Evolutionary conservation across 2,797 vertebrate species (phyloP).

Genomic region (Novumbra hubbsi): DNA sequence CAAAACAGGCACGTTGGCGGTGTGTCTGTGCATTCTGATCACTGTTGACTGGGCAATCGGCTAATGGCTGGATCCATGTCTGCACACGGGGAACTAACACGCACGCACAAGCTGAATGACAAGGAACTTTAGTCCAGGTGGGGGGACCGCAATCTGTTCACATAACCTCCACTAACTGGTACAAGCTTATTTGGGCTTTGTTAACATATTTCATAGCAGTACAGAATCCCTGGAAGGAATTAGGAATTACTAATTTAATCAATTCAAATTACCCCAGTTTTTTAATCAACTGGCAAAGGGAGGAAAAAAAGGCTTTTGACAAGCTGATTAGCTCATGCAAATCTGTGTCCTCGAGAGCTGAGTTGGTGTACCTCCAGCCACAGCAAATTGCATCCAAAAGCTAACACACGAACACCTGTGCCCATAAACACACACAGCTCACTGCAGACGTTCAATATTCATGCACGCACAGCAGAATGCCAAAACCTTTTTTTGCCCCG

Average conservation of each 20-base stretch:
- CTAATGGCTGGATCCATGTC: background rate
- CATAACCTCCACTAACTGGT: slow-evolving; percentile 28
- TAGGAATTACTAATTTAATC: slow-evolving; percentile 65
- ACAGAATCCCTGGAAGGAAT: slow-evolving; percentile 55
- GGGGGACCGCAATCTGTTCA: slow-evolving; percentile 2
- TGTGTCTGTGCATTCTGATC: slow-evolving; percentile 13
- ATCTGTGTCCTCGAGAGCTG: slow-evolving; percentile 61
- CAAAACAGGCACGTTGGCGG: background rate
- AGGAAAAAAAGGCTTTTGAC: slow-evolving; percentile 64
- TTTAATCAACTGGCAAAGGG: slow-evolving; percentile 71
- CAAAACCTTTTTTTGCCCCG: slow-evolving; percentile 38
- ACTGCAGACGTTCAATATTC: slow-evolving; percentile 27
- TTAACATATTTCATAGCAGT: slow-evolving; percentile 38
- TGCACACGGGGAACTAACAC: background rate
- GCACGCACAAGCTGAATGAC: background rate
- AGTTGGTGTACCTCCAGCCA: slow-evolving; percentile 34
- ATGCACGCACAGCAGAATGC: slow-evolving; percentile 39
- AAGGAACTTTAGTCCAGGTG: background rate
- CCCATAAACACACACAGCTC: slow-evolving; percentile 17
- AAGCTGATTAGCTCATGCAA: slow-evolving; percentile 75
- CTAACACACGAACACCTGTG: slow-evolving; percentile 15
- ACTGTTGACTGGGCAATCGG: slow-evolving; percentile 16
- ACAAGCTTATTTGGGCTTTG: slow-evolving; percentile 32
- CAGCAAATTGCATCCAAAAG: slow-evolving; percentile 40
- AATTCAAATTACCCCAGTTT: slow-evolving; percentile 66